Conservation (phyloP, 2,113 vertebrate species). For the Dendrocopos noguchii region DNA sequence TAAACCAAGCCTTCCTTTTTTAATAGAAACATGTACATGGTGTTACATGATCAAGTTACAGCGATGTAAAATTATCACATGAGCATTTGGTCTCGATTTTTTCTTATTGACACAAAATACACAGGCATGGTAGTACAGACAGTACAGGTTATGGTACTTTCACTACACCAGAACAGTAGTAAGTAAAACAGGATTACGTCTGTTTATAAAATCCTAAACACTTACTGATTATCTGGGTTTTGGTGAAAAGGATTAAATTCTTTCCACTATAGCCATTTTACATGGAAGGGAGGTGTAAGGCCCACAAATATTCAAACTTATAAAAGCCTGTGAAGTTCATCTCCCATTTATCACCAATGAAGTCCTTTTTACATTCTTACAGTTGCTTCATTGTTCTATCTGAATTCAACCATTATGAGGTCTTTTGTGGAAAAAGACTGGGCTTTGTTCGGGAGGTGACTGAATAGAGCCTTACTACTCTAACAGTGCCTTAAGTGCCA, state of each 20-base stretch:
- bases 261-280: background rate
- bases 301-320: background rate
- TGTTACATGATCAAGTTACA: background rate
- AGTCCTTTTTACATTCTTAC: constrained; percentile 10
- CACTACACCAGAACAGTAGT: background rate
- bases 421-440: constrained; percentile 36
- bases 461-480: constrained; percentile 5
- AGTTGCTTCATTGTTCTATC: constrained; percentile 23
- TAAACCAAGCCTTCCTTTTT: background rate
- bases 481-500: background rate
- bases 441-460: background rate
- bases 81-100: background rate
- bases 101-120: background rate
- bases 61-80: background rate
- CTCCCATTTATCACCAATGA: background rate
- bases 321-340: background rate
- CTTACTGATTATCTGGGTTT: background rate
- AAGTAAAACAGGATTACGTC: background rate
- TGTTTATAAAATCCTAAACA: background rate
- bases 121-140: background rate
- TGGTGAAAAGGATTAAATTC: background rate
- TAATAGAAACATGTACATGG: background rate
- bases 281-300: background rate
- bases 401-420: background rate
- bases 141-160: background rate